Base-by-base conservation (phyloP, 2,888 invertebrate species). In the Rutpela maculata region DNA sequence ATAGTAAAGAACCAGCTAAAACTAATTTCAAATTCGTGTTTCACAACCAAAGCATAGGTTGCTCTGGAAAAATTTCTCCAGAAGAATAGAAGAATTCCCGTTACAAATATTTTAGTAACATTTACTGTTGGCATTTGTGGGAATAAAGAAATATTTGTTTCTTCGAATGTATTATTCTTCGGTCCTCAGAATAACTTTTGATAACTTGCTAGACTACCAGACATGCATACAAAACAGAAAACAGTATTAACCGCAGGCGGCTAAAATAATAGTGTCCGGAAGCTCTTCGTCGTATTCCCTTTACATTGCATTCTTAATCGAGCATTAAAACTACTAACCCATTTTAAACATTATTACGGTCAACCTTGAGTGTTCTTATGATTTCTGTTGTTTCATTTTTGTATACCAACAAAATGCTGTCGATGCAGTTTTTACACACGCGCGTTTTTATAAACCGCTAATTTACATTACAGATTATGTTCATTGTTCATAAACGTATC, bases 391-490 rank as follows among this genome's bases (percentile, higher is more conserved):
- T 55, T 67, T 17, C 55, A 19, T n/a, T 43, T 65, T 65, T 43
- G 65, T 19, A 35, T 62, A 1, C 31, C 50, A 50, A 35, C n/a
- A 31, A 65, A 65, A 65, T 43, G 65, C 15, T 65, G 65, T 67
- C 19, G 55, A 55, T 67, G 67, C 55, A 55, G 67, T 50, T 67
- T 55, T 67, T 55, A 19, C 17, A 43, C n/a, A 15, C 26, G 12
- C 12, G 22, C 12, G 18, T 22, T 10, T 9, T 56, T 18, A 59
- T 59, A 59, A 18, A 59, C 22, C 59, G 11, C 22, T 22, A 50
- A 55, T 50, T 26, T 67, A 55, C 50, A 50, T 50, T 66, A 50
- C 63, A 63, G 63, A 63, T 63, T 38, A 15, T n/a, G n/a, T 31
- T 63, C 26, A 31, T 31, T 22, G 60, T 60, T 60, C 38, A 38